Evolutionary conservation across 2,113 vertebrate genomes (phyloP).

Genomic region (Acanthochromis polyacanthus): DNA sequence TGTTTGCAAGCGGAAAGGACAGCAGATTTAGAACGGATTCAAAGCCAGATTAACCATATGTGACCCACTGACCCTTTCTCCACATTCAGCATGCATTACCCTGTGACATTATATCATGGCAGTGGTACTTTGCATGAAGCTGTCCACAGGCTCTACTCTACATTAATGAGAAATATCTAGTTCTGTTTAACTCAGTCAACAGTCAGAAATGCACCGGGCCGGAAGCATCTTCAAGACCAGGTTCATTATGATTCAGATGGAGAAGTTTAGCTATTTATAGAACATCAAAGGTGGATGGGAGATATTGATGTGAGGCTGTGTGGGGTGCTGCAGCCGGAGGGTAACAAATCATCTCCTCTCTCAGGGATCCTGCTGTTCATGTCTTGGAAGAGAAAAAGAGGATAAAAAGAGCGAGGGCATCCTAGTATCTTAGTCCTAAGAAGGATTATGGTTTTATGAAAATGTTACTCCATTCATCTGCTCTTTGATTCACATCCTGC

Average conservation of each 20-base stretch:
- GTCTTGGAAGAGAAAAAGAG: slow-evolving; percentile 19
- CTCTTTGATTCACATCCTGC: slow-evolving; percentile 21
- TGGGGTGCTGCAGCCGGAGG: slow-evolving; percentile 45
- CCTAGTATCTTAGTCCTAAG: not conserved
- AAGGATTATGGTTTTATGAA: not conserved
- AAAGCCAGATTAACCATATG: slow-evolving; percentile 34
- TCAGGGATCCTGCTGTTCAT: slow-evolving; percentile 31
- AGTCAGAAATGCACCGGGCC: slow-evolving; percentile 35
- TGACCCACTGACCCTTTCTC: slow-evolving; percentile 31
- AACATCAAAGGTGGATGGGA: slow-evolving; percentile 64
- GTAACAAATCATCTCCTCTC: slow-evolving; percentile 46
- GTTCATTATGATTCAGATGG: slow-evolving; percentile 54
- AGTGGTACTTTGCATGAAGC: not conserved
- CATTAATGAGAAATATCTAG: slow-evolving; percentile 18
- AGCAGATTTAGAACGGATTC: slow-evolving; percentile 34
- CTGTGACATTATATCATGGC: slow-evolving; percentile 26
- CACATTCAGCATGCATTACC: slow-evolving; percentile 24
- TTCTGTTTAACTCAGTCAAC: slow-evolving; percentile 31
- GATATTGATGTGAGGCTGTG: slow-evolving; percentile 55
- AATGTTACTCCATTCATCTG: not conserved
- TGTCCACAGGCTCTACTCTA: not conserved
- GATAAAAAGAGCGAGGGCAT: not conserved
- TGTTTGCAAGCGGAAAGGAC: slow-evolving; percentile 4
- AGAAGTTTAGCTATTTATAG: slow-evolving; percentile 61
- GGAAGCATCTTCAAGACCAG: slow-evolving; percentile 23